These are phyloP conservation scores for Drosophila melanogaster DNA, from an alignment of 1,140 invertebrate species.

Conservation along the genomic window DNA sequence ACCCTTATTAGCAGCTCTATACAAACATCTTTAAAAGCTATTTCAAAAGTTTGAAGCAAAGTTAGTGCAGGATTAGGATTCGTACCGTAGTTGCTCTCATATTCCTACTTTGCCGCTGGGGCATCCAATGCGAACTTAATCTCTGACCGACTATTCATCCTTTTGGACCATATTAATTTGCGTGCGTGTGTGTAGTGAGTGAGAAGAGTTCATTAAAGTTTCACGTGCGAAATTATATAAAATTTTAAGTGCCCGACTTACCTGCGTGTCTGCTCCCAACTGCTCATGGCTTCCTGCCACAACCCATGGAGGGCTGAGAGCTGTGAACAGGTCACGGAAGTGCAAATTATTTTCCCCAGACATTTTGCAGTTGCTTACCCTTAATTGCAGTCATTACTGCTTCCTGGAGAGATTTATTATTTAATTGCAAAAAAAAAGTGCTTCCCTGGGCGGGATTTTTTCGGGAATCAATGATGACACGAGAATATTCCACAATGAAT, in stretches of 20 bases:
- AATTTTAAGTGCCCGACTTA: conserved; percentile 72
- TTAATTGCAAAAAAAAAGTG: conserved; percentile 48
- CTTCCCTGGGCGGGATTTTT: neutral
- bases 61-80: neutral
- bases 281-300: conserved; percentile 35
- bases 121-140: neutral
- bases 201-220: conserved; percentile 80
- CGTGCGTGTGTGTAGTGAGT: conserved; percentile 67
- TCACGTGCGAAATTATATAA: conserved; percentile 75
- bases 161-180: conserved; percentile 6
- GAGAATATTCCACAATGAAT: neutral
- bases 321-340: conserved; percentile 27
- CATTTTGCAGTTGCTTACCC: conserved; percentile 44
- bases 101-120: conserved; percentile 8
- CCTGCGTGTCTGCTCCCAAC: conserved; percentile 16
- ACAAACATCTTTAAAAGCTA: too few relatives aligned
- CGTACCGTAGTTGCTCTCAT: too few relatives aligned
- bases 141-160: conserved; percentile 1
- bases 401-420: conserved; percentile 55
- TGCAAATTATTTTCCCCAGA: conserved; percentile 59
- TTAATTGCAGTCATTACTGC: conserved; percentile 68
- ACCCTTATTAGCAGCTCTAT: too few relatives aligned
- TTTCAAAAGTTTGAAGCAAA: neutral
- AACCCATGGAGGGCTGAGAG: neutral
- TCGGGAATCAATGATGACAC: too few relatives aligned